Conservation (phyloP, 2,797 vertebrate species). For the Mormyrops attenuatus region DNA sequence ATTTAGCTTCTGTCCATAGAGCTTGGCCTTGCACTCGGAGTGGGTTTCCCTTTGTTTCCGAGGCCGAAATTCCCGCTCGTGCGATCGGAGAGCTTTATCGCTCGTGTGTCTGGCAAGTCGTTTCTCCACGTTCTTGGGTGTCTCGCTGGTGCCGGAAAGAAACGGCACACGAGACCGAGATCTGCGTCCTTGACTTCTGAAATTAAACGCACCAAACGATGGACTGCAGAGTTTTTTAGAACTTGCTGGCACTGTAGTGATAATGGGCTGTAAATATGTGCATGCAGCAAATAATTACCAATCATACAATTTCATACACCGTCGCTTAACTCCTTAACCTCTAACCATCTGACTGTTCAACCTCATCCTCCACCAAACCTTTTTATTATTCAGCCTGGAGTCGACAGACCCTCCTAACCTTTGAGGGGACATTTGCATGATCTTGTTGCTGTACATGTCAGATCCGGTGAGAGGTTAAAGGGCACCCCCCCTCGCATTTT, state of each 20-base stretch:
- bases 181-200: not conserved
- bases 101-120: not conserved
- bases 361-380: not conserved
- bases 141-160: not conserved
- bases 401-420: constrained; percentile 24
- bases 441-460: constrained; percentile 32
- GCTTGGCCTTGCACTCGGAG: not conserved
- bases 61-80: not conserved
- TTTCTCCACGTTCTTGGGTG: not conserved
- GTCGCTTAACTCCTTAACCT: constrained; percentile 24
- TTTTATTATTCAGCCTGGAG: constrained; percentile 5
- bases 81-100: not conserved
- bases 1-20: not conserved
- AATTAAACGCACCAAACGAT: constrained; percentile 4
- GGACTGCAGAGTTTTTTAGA: not conserved
- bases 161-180: not conserved
- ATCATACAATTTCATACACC: constrained; percentile 6
- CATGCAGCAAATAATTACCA: constrained; percentile 20
- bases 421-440: constrained; percentile 38
- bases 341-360: constrained; percentile 12
- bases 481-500: constrained; percentile 22
- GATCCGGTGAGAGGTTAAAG: constrained; percentile 38
- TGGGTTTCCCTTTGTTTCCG: not conserved
- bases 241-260: constrained; percentile 17
- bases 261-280: constrained; percentile 17